phyloP scores from a whole-genome alignment of 2,797 vertebrate species.

The Diplodus puntazzo region DNA sequence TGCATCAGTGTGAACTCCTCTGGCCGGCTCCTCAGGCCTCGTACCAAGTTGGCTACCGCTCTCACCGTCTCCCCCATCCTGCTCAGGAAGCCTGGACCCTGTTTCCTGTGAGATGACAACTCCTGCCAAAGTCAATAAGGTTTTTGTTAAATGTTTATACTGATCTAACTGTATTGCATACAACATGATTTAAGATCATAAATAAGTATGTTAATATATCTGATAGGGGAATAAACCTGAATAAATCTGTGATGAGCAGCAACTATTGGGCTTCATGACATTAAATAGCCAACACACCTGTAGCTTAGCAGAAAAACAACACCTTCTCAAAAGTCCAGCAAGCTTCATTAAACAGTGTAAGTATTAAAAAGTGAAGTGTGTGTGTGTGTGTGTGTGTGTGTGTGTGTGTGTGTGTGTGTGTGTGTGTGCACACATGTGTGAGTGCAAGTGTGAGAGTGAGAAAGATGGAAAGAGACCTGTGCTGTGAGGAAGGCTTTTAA shows the following conservation, averaged over 20 bases:
- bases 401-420: too few relatives aligned
- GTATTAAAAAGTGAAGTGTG: too few relatives aligned
- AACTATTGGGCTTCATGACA: not conserved
- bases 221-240: not conserved
- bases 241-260: not conserved
- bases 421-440: too few relatives aligned
- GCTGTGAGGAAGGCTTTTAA: constrained; percentile 95
- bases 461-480: constrained; percentile 53
- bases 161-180: not conserved
- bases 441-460: too few relatives aligned
- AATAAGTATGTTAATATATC: not conserved
- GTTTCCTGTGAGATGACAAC: constrained; percentile 91
- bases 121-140: constrained; percentile 82
- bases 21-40: constrained; percentile 90
- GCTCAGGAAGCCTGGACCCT: constrained; percentile 92
- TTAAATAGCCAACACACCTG: not conserved
- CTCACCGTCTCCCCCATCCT: constrained; percentile 93
- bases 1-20: constrained; percentile 91
- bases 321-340: not conserved
- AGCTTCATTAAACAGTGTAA: not conserved
- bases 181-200: not conserved
- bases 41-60: constrained; percentile 90
- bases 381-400: too few relatives aligned
- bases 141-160: too few relatives aligned
- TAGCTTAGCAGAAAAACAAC: not conserved